Evolutionary conservation across 2,797 vertebrate genomes (phyloP).

Genomic region (Anas flavirostris): DNA sequence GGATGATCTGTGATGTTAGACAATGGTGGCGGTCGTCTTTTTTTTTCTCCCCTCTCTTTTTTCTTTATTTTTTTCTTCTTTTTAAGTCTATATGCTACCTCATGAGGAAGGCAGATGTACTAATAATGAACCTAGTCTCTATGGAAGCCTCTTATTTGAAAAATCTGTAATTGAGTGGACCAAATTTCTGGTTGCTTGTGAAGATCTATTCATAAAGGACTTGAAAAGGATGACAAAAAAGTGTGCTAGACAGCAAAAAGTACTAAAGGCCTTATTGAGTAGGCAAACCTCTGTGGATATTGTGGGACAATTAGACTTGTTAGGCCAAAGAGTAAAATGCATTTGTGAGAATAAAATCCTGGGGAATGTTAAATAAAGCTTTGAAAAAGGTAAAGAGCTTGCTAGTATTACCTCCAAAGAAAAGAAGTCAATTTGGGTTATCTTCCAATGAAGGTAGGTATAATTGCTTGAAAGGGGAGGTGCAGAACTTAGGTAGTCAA

Average conservation of each 20-base stretch:
- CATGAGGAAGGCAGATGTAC: constrained; percentile 18
- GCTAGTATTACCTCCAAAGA: constrained; percentile 18
- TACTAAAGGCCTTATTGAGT: constrained; percentile 1
- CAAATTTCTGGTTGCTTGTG: constrained; percentile 66
- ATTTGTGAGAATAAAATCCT: not conserved
- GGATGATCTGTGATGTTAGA: constrained; percentile 21
- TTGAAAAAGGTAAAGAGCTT: not conserved
- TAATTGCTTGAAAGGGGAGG: constrained; percentile 21
- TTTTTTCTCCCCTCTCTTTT: not conserved
- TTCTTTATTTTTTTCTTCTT: not conserved
- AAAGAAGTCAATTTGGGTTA: constrained; percentile 6
- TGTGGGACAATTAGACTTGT: constrained; percentile 20
- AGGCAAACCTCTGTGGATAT: constrained; percentile 8
- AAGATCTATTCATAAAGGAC: constrained; percentile 60
- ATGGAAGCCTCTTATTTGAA: constrained; percentile 59
- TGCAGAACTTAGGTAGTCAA: not conserved
- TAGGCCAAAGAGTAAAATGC: not conserved
- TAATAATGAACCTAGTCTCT: constrained; percentile 52
- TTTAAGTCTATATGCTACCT: not conserved
- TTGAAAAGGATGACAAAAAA: constrained; percentile 39
- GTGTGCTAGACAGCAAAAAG: not conserved
- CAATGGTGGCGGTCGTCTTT: not conserved
- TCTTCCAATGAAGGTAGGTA: constrained; percentile 5
- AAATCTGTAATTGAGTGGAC: constrained; percentile 74
- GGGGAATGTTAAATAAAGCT: constrained; percentile 20